phyloP scores from a whole-genome alignment of 2,888 invertebrate species.

The Anagyrus pseudococci region DNA sequence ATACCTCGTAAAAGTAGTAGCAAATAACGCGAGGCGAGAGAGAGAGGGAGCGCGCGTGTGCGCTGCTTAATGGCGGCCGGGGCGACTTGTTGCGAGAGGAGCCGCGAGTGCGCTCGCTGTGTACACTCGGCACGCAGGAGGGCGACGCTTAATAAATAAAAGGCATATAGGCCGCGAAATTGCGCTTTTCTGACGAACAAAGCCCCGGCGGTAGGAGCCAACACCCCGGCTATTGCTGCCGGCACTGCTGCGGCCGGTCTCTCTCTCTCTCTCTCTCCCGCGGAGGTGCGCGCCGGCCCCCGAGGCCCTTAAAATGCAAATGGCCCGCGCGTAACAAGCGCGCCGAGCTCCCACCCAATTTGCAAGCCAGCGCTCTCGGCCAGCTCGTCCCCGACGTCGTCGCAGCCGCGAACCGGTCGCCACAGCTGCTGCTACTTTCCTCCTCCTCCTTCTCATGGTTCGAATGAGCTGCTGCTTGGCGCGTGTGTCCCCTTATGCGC shows the following conservation, averaged over 20 bases:
- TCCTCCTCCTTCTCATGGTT: too few relatives aligned
- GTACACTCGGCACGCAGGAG: too few relatives aligned
- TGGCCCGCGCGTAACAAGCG: slow-evolving; percentile 33
- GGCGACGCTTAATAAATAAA: slow-evolving; percentile 36
- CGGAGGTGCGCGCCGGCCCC: not conserved
- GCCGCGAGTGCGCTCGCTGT: too few relatives aligned
- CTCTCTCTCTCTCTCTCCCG: too few relatives aligned
- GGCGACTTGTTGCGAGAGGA: too few relatives aligned
- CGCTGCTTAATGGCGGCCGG: too few relatives aligned
- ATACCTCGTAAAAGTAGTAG: slow-evolving; percentile 36
- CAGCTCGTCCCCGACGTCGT: too few relatives aligned
- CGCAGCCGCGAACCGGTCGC: too few relatives aligned
- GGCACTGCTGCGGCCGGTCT: not conserved
- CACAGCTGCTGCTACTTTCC: too few relatives aligned
- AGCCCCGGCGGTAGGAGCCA: slow-evolving; percentile 8
- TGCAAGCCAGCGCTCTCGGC: slow-evolving; percentile 27
- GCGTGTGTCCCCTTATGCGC: slow-evolving; percentile 2
- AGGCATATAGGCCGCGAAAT: slow-evolving; percentile 25
- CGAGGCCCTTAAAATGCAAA: slow-evolving; percentile 38
- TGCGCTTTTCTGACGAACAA: slow-evolving; percentile 23
- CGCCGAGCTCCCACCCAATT: slow-evolving; percentile 31
- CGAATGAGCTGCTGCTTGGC: too few relatives aligned
- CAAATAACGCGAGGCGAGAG: slow-evolving; percentile 35
- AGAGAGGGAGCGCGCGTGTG: too few relatives aligned
- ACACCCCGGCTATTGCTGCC: too few relatives aligned